These are phyloP conservation scores for Tor tambroides DNA, from an alignment of 2,113 vertebrate genomes.

Conservation along the genomic window DNA sequence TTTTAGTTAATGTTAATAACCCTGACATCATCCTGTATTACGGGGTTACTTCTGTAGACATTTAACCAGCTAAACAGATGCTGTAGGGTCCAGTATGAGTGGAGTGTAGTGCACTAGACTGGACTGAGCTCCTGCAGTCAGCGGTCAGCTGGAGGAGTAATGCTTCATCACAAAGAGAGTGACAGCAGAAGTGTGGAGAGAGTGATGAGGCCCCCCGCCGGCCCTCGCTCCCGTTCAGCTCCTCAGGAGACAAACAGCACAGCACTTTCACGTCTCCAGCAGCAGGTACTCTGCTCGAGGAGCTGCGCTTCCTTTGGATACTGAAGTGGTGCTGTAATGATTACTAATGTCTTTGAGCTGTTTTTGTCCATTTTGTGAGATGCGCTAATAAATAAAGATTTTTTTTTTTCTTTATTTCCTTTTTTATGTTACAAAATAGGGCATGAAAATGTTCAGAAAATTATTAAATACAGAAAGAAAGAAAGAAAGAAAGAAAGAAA, in stretches of 20 bases:
- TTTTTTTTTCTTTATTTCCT: too few species aligned
- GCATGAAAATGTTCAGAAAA: too few species aligned
- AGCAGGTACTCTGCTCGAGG: too few species aligned
- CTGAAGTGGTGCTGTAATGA: neutral
- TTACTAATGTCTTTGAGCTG: neutral
- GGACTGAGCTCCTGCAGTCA: slow-evolving; percentile 73
- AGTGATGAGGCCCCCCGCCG: slow-evolving; percentile 89
- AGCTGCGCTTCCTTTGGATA: neutral
- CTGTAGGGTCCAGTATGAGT: neutral
- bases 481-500: too few species aligned
- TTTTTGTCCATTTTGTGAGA: neutral
- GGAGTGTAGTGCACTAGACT: neutral
- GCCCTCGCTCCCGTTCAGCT: slow-evolving; percentile 60
- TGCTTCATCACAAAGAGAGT: slow-evolving; percentile 86
- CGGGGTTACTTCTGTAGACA: neutral
- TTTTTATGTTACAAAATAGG: too few species aligned
- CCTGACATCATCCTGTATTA: neutral
- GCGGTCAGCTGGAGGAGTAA: slow-evolving; percentile 95
- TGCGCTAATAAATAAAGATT: too few species aligned
- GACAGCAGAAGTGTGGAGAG: slow-evolving; percentile 99
- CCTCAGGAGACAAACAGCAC: neutral
- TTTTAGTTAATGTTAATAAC: neutral
- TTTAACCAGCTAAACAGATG: neutral
- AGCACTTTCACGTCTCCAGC: neutral
- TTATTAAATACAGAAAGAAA: too few species aligned